These are phyloP conservation scores for Semnornis frantzii DNA, from an alignment of 2,113 vertebrate species.

Conservation along the genomic window DNA sequence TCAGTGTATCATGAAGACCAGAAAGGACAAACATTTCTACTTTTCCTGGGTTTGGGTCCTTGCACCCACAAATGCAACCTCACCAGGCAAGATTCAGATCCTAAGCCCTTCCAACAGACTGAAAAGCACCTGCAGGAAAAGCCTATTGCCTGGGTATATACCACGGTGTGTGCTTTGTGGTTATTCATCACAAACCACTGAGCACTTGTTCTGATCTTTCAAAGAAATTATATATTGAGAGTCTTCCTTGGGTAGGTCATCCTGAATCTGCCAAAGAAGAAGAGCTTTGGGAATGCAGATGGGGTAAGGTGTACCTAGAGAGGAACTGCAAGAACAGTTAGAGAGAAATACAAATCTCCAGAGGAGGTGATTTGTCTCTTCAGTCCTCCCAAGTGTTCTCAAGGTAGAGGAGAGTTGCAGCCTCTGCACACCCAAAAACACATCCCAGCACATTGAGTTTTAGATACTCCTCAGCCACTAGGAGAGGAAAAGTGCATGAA, in stretches of 20 bases:
- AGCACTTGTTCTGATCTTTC: neutral
- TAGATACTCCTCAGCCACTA: neutral
- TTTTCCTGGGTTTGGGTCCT: neutral
- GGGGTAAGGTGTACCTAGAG: neutral
- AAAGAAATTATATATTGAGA: neutral
- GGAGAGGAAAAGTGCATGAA: neutral
- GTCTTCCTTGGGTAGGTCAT: neutral
- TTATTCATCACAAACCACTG: neutral
- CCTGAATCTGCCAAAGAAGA: neutral
- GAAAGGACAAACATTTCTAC: neutral
- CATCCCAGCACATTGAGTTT: neutral
- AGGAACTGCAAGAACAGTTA: neutral
- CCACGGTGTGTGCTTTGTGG: neutral
- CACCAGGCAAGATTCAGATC: neutral
- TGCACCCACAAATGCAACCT: neutral
- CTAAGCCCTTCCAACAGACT: neutral
- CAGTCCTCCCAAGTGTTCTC: neutral
- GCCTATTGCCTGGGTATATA: neutral
- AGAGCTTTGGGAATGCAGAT: neutral
- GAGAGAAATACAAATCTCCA: neutral
- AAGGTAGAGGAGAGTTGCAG: neutral
- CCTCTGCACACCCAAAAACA: neutral
- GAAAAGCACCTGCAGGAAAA: neutral
- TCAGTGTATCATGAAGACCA: fast-evolving
- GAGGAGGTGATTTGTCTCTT: neutral